Base-by-base conservation (phyloP, 2,888 invertebrate species). In the Drosophila cognata region DNA sequence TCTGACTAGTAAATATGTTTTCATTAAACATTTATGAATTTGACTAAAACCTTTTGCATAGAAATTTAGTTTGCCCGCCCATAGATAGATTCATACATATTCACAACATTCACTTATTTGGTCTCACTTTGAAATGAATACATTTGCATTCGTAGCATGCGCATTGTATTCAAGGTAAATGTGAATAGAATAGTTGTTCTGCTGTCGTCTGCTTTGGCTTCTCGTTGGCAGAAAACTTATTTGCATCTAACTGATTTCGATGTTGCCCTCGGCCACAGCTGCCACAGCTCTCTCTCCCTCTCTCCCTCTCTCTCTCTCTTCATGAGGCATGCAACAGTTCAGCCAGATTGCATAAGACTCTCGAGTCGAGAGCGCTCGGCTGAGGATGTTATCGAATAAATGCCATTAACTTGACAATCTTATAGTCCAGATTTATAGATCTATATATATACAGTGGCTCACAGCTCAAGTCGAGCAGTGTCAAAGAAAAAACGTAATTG, bases 101-200 rank as follows among this genome's bases (percentile, higher is more conserved):
- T 21, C 46, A 46, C 46, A 46, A 25, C 21, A 46, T 25, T 46
- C 46, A 46, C 21, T 46, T 46, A 46, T 46, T 46, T 25, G 18
- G 56, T 38, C n/a, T 29, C n/a, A 41, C 56, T 56, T 41, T 13
- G 16, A 29, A 18, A 36, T 36, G 64, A 63, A 64, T 64, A 36
- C 13, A 63, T 64, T 64, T 63, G 63, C 64, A 48, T 48, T 36
- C 11, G 25, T 31, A 35, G 60, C 28, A 58, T 61, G 57, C 57
- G 25, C 46, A 46, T 46, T 46, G 46, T 46, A 46, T 46, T 25
- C 46, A 46, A 46, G 46, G 46, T 46, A 46, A 46, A 46, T 25
- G 25, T 25, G 46, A 46, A 46, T 46, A 4, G 16, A 46, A 46
- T 46, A 8, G 46, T 25, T 46, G 8, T 16, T 52, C 25, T 46